A percentile compares a stretch with the other conserved stretches of the same genome.
Conservation (phyloP, 2,797 vertebrate species). For the Poecilia wingei region DNA sequence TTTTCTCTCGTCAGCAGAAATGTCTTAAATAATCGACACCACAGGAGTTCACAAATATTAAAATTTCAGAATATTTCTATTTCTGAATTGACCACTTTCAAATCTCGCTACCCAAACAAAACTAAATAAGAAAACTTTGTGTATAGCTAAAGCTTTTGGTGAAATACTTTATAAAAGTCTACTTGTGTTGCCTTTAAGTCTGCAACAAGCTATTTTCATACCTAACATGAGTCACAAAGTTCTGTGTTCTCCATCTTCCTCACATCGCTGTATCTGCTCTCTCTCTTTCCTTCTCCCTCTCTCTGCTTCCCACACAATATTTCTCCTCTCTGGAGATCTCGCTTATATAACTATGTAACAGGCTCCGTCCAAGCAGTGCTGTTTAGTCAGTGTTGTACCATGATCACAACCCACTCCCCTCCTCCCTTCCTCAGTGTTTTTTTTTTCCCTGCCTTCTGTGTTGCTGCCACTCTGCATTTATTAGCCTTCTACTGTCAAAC, state of each 20-base stretch:
- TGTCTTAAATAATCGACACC: neutral
- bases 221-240: conserved; percentile 34
- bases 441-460: conserved; percentile 32
- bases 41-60: neutral
- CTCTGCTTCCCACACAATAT: conserved; percentile 57
- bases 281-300: conserved; percentile 24
- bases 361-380: conserved; percentile 55
- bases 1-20: neutral
- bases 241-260: conserved; percentile 37
- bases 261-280: conserved; percentile 48
- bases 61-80: neutral
- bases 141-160: neutral
- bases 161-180: neutral
- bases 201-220: neutral
- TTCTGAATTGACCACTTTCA: neutral
- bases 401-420: conserved; percentile 68
- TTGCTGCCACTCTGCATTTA: conserved; percentile 73
- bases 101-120: neutral
- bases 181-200: conserved; percentile 5
- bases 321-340: conserved; percentile 57
- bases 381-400: conserved; percentile 66
- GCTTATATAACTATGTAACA: conserved; percentile 71
- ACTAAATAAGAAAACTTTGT: neutral
- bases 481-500: conserved; percentile 69
- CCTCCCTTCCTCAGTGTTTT: conserved; percentile 54